Conservation (phyloP, 2,113 vertebrate genomes). For the Leptobrachium ailaonicum region DNA sequence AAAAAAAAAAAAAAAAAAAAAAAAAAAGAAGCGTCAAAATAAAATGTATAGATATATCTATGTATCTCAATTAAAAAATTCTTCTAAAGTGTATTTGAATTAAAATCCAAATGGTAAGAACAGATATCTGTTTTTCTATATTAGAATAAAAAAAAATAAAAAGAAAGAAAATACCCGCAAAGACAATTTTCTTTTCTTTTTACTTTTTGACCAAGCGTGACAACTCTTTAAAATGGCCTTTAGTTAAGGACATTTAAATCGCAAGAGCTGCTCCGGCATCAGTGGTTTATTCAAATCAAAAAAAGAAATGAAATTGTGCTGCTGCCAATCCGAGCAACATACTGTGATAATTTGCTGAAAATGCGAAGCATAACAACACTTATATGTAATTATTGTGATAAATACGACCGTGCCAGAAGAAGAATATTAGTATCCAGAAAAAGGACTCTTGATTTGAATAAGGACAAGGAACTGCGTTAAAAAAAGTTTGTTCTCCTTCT, state of each 20-base stretch:
- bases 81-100: too few relatives aligned
- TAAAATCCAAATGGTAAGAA: too few relatives aligned
- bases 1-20: neutral
- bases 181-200: neutral
- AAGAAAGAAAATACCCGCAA: neutral
- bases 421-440: slow-evolving; percentile 35
- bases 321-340: slow-evolving; percentile 43
- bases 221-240: slow-evolving; percentile 13
- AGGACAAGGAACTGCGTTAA: slow-evolving; percentile 25
- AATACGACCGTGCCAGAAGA: slow-evolving; percentile 36
- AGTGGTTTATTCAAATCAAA: slow-evolving; percentile 42
- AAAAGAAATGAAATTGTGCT: slow-evolving; percentile 34
- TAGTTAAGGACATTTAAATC: slow-evolving; percentile 17
- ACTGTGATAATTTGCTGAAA: slow-evolving; percentile 48
- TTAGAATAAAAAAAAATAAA: too few relatives aligned
- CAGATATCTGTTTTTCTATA: too few relatives aligned
- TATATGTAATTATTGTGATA: slow-evolving; percentile 51
- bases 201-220: slow-evolving; percentile 3
- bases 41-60: too few relatives aligned
- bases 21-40: too few relatives aligned
- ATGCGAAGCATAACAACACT: slow-evolving; percentile 45
- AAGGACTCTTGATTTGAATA: slow-evolving; percentile 38
- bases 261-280: slow-evolving; percentile 13
- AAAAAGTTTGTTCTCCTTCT: slow-evolving; percentile 16
- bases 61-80: too few relatives aligned